Conservation (phyloP, 2,888 invertebrate genomes). For the Nineta flava region DNA sequence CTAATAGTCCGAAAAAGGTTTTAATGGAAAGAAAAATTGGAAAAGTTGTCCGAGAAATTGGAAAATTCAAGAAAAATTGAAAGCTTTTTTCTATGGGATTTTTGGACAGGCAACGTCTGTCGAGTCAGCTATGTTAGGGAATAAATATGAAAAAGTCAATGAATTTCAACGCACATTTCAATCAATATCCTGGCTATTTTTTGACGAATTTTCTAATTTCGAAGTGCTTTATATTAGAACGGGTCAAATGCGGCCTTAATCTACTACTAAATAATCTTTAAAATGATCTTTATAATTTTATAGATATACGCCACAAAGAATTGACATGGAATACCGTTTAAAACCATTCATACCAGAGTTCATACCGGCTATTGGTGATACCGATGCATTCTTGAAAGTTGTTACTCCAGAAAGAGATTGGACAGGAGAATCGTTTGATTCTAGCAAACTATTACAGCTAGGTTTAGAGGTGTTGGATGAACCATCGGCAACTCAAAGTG, state of each 20-base stretch:
- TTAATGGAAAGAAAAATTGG: too few relatives aligned
- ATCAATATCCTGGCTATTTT: not conserved
- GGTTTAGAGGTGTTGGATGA: conserved; percentile 81
- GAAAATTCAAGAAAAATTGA: not conserved
- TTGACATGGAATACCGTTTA: conserved; percentile 77
- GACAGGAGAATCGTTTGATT: conserved; percentile 18
- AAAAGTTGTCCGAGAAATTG: too few relatives aligned
- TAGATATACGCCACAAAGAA: conserved; percentile 85
- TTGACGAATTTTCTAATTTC: not conserved
- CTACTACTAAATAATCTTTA: not conserved
- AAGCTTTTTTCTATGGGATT: too few relatives aligned
- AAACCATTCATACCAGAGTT: conserved; percentile 93
- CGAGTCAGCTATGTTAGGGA: too few relatives aligned
- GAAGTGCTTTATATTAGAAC: too few relatives aligned
- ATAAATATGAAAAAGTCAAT: too few relatives aligned
- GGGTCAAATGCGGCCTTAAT: too few relatives aligned
- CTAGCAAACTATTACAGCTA: conserved; percentile 23
- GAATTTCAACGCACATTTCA: too few relatives aligned
- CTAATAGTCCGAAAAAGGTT: too few relatives aligned
- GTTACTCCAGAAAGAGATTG: conserved; percentile 53
- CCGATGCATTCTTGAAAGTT: conserved; percentile 95
- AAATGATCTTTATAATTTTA: conserved; percentile 10
- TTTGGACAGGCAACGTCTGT: too few relatives aligned
- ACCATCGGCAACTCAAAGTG: conserved; percentile 89
- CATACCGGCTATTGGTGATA: conserved; percentile 95